phyloP scores from a whole-genome alignment of 2,888 invertebrate species.

The Gortyna flavago region DNA sequence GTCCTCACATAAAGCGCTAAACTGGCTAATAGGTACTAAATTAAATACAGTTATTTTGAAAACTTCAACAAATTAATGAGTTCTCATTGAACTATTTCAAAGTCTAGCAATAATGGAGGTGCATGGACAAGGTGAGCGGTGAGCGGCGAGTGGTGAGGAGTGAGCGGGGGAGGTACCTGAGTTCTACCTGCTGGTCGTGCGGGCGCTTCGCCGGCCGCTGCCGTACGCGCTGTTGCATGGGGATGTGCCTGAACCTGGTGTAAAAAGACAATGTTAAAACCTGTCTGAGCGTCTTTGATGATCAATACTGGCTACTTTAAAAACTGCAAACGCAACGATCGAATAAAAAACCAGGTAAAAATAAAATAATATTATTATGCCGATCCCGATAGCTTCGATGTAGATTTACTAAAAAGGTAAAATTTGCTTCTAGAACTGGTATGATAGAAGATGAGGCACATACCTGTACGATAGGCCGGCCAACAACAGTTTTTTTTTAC shows the following conservation, averaged over 20 bases:
- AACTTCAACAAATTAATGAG: not conserved
- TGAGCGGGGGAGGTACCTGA: conserved; percentile 89
- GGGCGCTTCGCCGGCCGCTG: conserved; percentile 86
- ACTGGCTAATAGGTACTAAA: conserved; percentile 2
- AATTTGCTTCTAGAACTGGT: not conserved
- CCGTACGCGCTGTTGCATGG: conserved; percentile 86
- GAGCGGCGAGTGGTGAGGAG: conserved; percentile 72
- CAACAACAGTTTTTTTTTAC: conserved; percentile 63
- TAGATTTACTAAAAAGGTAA: not conserved
- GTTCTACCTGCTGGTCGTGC: conserved; percentile 90
- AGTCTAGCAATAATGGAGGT: conserved; percentile 54
- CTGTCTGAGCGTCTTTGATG: not conserved
- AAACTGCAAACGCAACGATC: not conserved
- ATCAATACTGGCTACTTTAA: not conserved
- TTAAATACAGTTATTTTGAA: not conserved
- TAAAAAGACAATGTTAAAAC: not conserved
- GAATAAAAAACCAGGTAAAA: not conserved
- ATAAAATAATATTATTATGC: not conserved
- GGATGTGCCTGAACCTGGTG: conserved; percentile 84
- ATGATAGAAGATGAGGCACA: not conserved
- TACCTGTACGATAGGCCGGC: not conserved
- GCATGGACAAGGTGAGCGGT: conserved; percentile 63
- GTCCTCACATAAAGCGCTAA: not conserved
- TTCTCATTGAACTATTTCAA: not conserved
- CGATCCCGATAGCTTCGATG: not conserved